Evolutionary conservation across 2,797 vertebrate species (phyloP), one percentile per base, ranked within the genome.

Genomic region (Lagorchestes hirsutus): DNA sequence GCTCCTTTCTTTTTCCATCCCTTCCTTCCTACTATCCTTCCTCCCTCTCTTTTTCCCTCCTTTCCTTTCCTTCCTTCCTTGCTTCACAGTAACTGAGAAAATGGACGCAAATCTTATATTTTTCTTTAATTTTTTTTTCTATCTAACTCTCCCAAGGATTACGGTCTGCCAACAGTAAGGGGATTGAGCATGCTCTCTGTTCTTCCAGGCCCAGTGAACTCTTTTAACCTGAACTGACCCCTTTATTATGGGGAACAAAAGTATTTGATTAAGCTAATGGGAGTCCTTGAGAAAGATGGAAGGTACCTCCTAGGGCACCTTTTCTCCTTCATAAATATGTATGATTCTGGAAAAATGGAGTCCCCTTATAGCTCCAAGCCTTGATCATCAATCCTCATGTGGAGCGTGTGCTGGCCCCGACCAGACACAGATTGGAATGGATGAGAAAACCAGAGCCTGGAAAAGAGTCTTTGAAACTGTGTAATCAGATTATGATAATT

Each of bases 401-500:
- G 11, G 16, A 90, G 24, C 0, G 0, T 90, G 90, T 94, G 92
- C 74, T 96, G 74, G 11, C 50, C 13, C 91, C 82, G 46, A 55
- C 92, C 34, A 97, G 59, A 1, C 92, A 54, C 91, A 97, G 95
- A 95, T 97, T 98, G 91, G 93, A 96, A 98, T 87, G 22, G 91
- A 96, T 1, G 82, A 95, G 94, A 93, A 97, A 97, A 96, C 82
- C 1, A 31, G 10, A 97, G 96, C 95, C 93, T 74, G 92, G 94
- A 93, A 97, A 98, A 96, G 96, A 92, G 97, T 95, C 91, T 97
- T 97, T 97, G 96, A 98, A 97, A 34, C 92, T 94, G 91, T 59
- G 97, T 98, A 98, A 98, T 98, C 97, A 98, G 93, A 98, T 98
- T 98, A 98, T 95, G 97, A 97, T 98, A 98, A 98, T 98, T 98